A percentile compares a stretch with the other conserved stretches of the same genome.
Conservation (phyloP, 2,888 invertebrate species). For the Nephrocerus scutellatus region DNA sequence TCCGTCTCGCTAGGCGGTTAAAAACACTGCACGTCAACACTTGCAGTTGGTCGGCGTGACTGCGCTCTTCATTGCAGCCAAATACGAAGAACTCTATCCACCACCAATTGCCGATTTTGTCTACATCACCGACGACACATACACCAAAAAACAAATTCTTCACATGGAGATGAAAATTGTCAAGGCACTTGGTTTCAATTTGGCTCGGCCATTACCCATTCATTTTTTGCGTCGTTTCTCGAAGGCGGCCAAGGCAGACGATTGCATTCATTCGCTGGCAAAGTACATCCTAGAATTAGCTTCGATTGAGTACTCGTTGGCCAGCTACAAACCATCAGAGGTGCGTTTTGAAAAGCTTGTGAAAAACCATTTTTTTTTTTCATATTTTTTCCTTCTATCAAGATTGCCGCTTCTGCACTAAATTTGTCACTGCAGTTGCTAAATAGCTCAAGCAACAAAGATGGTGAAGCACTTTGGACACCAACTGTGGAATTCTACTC, state of each 20-base stretch:
- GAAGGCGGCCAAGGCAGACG: slow-evolving; percentile 54
- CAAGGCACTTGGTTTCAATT: slow-evolving; percentile 65
- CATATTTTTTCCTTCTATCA: slow-evolving; percentile 4
- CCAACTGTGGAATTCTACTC: slow-evolving; percentile 70
- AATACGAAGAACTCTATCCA: slow-evolving; percentile 90
- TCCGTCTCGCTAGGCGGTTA: slow-evolving; percentile 55
- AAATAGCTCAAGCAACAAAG: slow-evolving; percentile 39
- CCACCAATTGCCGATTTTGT: slow-evolving; percentile 85
- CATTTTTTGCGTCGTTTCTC: slow-evolving; percentile 80
- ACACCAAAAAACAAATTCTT: slow-evolving; percentile 68
- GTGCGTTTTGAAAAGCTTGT: slow-evolving; percentile 61
- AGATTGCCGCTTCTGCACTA: slow-evolving; percentile 44
- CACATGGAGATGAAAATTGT: slow-evolving; percentile 78
- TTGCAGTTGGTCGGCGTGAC: slow-evolving; percentile 86
- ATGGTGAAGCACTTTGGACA: slow-evolving; percentile 59
- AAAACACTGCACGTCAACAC: slow-evolving; percentile 58
- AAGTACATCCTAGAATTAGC: slow-evolving; percentile 88
- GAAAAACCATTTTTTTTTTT: too few species aligned
- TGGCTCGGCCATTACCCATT: slow-evolving; percentile 80
- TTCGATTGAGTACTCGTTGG: slow-evolving; percentile 72
- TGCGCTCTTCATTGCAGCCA: slow-evolving; percentile 83
- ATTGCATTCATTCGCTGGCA: slow-evolving; percentile 68
- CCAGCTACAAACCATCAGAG: slow-evolving; percentile 72
- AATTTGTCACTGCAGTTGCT: slow-evolving; percentile 41
- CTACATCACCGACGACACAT: slow-evolving; percentile 84